A percentile compares a stretch with the other conserved stretches of the same genome.
These are phyloP conservation scores for Paramormyrops hopkinsi DNA, from an alignment of 2,797 vertebrate species.

Conservation along the genomic window DNA sequence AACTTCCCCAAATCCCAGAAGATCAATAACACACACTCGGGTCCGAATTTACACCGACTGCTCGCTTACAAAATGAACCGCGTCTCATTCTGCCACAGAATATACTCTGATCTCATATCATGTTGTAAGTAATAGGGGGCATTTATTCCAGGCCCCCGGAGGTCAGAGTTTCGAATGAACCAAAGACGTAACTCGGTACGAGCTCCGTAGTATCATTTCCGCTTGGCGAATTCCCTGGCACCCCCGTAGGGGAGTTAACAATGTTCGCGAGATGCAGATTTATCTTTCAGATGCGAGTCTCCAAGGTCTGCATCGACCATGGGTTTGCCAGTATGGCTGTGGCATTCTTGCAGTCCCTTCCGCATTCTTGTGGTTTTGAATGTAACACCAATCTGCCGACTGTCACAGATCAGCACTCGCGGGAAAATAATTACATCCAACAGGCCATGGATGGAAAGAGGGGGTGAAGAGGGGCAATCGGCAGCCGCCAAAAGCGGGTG, in stretches of 20 bases:
- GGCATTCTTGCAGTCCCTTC: background rate
- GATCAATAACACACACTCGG: background rate
- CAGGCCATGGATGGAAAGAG: background rate
- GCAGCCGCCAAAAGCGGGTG: conserved; percentile 33
- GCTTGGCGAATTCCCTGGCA: background rate
- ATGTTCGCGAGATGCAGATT: background rate
- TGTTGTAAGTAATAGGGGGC: conserved; percentile 27
- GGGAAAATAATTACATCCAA: background rate
- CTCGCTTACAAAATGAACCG: conserved; percentile 12
- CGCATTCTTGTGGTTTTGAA: background rate
- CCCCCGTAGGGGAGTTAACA: background rate
- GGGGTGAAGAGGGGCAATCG: too few species aligned
- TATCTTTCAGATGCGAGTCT: background rate
- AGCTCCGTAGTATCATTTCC: background rate
- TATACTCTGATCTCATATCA: conserved; percentile 17
- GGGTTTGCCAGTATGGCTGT: background rate
- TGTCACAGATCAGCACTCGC: background rate
- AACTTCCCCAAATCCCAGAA: background rate
- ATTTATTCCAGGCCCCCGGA: background rate
- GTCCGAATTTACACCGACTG: background rate
- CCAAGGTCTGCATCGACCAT: background rate
- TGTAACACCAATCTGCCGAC: background rate
- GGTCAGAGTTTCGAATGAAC: background rate
- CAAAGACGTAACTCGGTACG: background rate
- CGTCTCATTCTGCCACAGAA: background rate